These are phyloP conservation scores for Ooceraea biroi DNA, from an alignment of 1,140 invertebrate species.

Conservation along the genomic window DNA sequence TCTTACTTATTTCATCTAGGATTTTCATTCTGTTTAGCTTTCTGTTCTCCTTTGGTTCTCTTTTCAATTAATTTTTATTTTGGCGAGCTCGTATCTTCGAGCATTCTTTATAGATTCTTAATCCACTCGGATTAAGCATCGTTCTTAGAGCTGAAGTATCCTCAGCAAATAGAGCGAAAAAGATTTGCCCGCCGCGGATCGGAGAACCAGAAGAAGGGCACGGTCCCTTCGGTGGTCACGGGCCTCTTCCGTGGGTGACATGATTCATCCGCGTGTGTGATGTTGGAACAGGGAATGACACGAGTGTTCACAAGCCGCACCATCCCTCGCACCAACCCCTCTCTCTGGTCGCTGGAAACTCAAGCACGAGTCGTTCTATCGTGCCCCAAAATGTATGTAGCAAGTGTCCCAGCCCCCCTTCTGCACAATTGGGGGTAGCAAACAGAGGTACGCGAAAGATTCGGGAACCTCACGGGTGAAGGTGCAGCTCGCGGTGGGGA, in stretches of 20 bases:
- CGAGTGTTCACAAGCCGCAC: constrained; percentile 84
- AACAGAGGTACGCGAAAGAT: constrained; percentile 8
- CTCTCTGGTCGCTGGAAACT: constrained; percentile 68
- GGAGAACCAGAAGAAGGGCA: constrained; percentile 39
- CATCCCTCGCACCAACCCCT: constrained; percentile 71
- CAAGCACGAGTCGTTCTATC: constrained; percentile 59
- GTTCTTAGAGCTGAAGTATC: too few species aligned
- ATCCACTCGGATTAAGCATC: too few species aligned
- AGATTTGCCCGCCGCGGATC: background rate
- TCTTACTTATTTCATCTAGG: too few species aligned
- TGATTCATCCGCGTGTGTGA: constrained; percentile 76
- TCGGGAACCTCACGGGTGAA: too few species aligned
- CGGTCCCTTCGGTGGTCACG: constrained; percentile 43
- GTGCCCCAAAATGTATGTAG: constrained; percentile 42
- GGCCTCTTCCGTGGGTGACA: constrained; percentile 26
- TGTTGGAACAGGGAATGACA: constrained; percentile 81
- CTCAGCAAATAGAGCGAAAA: too few species aligned
- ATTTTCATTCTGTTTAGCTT: too few species aligned
- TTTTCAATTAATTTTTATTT: too few species aligned
- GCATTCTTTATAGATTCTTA: too few species aligned
- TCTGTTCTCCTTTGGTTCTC: too few species aligned
- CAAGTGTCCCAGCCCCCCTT: constrained; percentile 65
- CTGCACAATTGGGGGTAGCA: constrained; percentile 51
- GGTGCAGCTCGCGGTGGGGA: background rate
- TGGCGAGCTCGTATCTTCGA: too few species aligned